Evolutionary conservation across 2,888 invertebrate genomes (phyloP), one percentile per base, ranked within the genome.

Genomic region (Cheiracanthium punctorium): DNA sequence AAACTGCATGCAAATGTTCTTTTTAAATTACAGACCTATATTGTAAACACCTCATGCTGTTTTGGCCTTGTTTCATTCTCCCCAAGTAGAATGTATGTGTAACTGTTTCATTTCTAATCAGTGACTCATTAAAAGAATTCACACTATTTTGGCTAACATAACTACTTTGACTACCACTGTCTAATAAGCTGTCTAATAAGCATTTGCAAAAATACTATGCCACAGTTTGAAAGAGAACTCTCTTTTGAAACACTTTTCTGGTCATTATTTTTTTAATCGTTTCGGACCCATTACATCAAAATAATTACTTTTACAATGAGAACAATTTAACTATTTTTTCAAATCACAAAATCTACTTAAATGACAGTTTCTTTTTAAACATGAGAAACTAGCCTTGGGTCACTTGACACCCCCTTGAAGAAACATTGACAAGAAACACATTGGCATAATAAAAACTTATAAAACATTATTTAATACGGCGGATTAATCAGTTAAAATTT

Each of bases 261-360:
- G 7, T 65, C 65, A 65, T 65, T 65, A 7, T n/a, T 28, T 29
- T 65, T 65, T 65, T 29, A 2, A 7, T 65, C 29, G 0, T 5
- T 2, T 12, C 7, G 14, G 10, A 5, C 28, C 8, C 30, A 65
- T 65, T 14, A 29, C 17, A 65, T 29, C 37, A n/a, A 37, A 65
- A 70, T 70, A 33, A 33, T 70, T 70, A 33, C 4, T 70, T 33
- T 70, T n/a, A n/a, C n/a, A n/a, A n/a, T 70, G 10, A 20, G 37
- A 70, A 32, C 70, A 70, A n/a, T n/a, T n/a, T n/a, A n/a, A n/a
- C n/a, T n/a, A n/a, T n/a, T n/a, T n/a, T n/a, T n/a, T n/a, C n/a
- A 33, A 8, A 33, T 32, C 33, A 70, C 70, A 70, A 33, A 33
- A 70, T 12, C 20, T 70, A 70, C 70, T 70, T 70, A 70, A 32